A percentile compares a stretch with the other conserved stretches of the same genome.
These are phyloP conservation scores for Nudaria mundana DNA, from an alignment of 2,888 invertebrate genomes.

Conservation along the genomic window DNA sequence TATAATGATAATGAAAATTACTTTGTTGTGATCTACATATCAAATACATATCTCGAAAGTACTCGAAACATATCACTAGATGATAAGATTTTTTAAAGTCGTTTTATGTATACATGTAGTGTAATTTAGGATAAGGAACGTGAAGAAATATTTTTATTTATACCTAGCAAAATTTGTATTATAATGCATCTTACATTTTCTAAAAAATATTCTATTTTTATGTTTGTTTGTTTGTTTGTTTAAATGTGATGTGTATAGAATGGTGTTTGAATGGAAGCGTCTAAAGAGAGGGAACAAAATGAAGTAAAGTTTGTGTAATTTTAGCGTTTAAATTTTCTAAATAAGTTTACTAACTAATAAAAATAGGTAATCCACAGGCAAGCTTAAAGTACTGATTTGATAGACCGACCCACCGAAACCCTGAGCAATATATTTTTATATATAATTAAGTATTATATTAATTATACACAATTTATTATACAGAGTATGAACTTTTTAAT, in stretches of 20 bases:
- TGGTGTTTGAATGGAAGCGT: constrained; percentile 17
- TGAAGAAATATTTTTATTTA: constrained; percentile 52
- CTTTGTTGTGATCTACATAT: constrained; percentile 62
- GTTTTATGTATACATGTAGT: constrained; percentile 74
- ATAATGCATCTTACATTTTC: constrained; percentile 19
- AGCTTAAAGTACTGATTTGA: constrained; percentile 69
- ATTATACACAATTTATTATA: constrained; percentile 72
- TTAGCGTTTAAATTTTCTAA: constrained; percentile 33
- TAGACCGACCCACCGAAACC: constrained; percentile 74
- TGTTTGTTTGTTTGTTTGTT: constrained; percentile 9
- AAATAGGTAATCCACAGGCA: constrained; percentile 41
- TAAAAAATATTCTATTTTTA: constrained; percentile 14
- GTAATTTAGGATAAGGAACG: constrained; percentile 49
- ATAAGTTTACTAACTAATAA: constrained; percentile 24
- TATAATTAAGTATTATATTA: constrained; percentile 73
- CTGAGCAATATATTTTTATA: constrained; percentile 81
- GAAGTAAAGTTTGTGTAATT: constrained; percentile 23
- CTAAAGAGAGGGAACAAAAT: constrained; percentile 37
- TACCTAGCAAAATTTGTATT: constrained; percentile 32
- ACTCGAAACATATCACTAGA: constrained; percentile 68
- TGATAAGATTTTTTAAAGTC: constrained; percentile 68
- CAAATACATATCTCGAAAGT: constrained; percentile 54
- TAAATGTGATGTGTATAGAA: constrained; percentile 11
- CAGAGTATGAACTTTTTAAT: constrained; percentile 65
- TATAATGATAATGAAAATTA: constrained; percentile 16